Conservation (phyloP, 2,797 vertebrate genomes). For the Lepidocolaptes lacrymiger region DNA sequence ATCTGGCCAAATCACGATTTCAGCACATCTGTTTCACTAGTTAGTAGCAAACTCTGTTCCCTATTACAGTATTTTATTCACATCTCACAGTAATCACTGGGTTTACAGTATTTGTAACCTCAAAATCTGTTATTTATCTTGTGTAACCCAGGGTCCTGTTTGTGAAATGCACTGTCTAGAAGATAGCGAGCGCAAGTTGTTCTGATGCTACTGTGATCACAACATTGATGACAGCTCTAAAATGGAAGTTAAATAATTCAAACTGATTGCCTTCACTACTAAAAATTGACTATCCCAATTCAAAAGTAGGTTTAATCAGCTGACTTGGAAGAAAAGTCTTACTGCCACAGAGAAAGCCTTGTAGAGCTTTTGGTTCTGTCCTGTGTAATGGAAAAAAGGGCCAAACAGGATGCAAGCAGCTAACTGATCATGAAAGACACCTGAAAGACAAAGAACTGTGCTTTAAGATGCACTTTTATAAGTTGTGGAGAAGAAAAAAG, state of each 20-base stretch:
- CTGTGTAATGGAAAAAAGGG: background rate
- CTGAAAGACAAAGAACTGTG: background rate
- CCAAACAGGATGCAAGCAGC: background rate
- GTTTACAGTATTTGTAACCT: background rate
- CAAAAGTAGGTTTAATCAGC: background rate
- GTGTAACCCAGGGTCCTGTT: background rate
- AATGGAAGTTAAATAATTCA: background rate
- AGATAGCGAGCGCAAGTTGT: background rate
- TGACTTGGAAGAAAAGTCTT: background rate
- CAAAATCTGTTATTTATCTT: background rate
- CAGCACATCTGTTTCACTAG: background rate
- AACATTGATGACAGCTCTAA: background rate
- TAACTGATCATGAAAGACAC: background rate
- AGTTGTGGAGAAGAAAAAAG: background rate
- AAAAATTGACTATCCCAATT: background rate
- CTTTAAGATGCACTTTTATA: background rate
- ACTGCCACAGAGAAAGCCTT: background rate
- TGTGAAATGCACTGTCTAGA: background rate
- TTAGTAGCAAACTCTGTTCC: background rate
- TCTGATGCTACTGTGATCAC: background rate
- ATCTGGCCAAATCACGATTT: background rate
- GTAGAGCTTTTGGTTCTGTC: background rate
- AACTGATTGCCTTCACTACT: background rate
- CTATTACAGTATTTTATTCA: background rate
- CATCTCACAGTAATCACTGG: background rate